phyloP scores from a whole-genome alignment of 1,140 invertebrate genomes.

The Hyphantria cunea region DNA sequence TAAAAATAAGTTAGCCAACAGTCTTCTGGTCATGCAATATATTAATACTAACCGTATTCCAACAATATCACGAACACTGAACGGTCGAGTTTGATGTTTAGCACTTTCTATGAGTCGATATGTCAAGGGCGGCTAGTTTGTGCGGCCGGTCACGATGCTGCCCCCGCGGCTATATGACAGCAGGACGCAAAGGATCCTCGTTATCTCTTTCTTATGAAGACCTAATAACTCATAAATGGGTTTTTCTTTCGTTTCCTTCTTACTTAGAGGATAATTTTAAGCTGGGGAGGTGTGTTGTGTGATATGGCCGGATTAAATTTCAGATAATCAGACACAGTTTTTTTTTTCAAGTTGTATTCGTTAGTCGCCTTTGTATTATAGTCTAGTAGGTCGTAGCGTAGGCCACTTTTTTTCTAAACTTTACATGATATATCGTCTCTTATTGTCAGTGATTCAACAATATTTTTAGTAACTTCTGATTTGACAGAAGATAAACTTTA shows the following conservation, averaged over 20 bases:
- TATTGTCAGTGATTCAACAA: no score
- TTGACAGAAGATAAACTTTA: no score
- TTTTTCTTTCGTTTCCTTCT: not conserved
- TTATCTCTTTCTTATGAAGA: not conserved
- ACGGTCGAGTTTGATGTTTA: conserved; percentile 52
- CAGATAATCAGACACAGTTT: no score
- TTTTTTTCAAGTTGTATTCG: no score
- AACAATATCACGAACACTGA: conserved; percentile 29
- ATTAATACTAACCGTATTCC: conserved; percentile 25
- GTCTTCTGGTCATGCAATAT: conserved; percentile 13
- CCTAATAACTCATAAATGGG: not conserved
- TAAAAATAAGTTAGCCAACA: conserved; percentile 11
- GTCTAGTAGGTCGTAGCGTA: no score
- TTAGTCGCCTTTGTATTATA: no score
- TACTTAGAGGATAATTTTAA: no score
- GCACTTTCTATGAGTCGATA: conserved; percentile 66
- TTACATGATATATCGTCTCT: no score
- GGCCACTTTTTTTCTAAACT: no score
- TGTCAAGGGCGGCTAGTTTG: conserved; percentile 67
- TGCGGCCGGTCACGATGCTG: conserved; percentile 28
- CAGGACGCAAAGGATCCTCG: conserved; percentile 3
- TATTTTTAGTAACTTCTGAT: no score
- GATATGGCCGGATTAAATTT: no score
- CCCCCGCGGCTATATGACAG: conserved; percentile 3
- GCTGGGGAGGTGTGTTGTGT: no score